A percentile compares a stretch with the other conserved stretches of the same genome.
These are phyloP conservation scores for Drosophila mayri DNA, from an alignment of 1,140 invertebrate genomes.

Conservation along the genomic window DNA sequence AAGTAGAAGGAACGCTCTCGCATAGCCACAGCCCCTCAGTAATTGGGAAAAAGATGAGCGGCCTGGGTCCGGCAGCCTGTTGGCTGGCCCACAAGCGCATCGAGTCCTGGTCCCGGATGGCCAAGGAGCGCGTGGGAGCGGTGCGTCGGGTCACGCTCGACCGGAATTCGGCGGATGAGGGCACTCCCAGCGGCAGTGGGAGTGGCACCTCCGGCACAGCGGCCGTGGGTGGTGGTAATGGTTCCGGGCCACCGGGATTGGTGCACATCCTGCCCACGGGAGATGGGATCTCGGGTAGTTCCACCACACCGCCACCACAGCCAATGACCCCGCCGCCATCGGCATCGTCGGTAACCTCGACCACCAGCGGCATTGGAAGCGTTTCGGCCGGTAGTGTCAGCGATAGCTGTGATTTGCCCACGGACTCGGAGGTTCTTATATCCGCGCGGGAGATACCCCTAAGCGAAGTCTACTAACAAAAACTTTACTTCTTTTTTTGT, in stretches of 20 bases:
- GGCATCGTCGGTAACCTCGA: conserved; percentile 81
- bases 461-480: not conserved
- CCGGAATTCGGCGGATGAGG: conserved; percentile 86
- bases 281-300: conserved; percentile 28
- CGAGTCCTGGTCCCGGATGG: conserved; percentile 89
- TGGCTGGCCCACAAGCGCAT: conserved; percentile 90
- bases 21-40: conserved; percentile 1
- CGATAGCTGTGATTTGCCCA: conserved; percentile 83
- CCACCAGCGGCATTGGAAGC: conserved; percentile 82
- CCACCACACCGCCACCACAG: conserved; percentile 85
- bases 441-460: no score
- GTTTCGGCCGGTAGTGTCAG: conserved; percentile 80
- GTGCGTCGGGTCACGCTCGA: conserved; percentile 87
- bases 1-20: conserved; percentile 12
- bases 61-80: conserved; percentile 88
- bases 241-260: conserved; percentile 10
- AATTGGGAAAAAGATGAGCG: conserved; percentile 86
- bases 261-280: conserved; percentile 47
- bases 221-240: conserved; percentile 77
- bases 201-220: conserved; percentile 27
- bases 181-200: conserved; percentile 46
- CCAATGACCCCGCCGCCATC: conserved; percentile 83
- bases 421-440: conserved; percentile 79
- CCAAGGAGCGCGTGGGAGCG: conserved; percentile 88
- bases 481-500: not conserved